Evolutionary conservation across 2,113 vertebrate species (phyloP).

Genomic region (Marmota flaviventris): DNA sequence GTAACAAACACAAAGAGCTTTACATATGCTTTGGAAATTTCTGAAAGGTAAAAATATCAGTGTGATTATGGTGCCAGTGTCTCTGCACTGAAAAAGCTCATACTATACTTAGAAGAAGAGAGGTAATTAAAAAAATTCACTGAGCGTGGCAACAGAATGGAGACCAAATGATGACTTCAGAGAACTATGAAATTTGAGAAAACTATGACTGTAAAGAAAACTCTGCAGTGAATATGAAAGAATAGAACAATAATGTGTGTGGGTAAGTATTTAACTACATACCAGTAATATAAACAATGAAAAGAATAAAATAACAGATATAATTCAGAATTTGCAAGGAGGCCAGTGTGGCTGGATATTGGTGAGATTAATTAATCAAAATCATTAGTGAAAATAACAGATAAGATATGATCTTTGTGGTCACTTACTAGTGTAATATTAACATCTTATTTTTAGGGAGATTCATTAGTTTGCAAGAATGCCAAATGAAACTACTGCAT

Average conservation of each 20-base stretch:
- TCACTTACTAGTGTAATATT: background rate
- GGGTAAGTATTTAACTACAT: background rate
- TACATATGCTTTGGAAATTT: background rate
- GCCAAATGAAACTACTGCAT: background rate
- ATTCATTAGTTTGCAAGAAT: constrained; percentile 43
- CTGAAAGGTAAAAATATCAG: background rate
- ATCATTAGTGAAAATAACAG: background rate
- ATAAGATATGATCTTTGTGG: background rate
- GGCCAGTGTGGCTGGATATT: background rate
- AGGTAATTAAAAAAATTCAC: background rate
- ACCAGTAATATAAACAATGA: background rate
- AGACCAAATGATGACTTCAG: background rate
- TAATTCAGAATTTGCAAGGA: background rate
- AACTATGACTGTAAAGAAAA: background rate
- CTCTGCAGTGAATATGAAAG: background rate
- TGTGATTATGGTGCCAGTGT: background rate
- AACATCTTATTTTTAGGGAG: constrained; percentile 23
- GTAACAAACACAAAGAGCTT: background rate
- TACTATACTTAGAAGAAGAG: background rate
- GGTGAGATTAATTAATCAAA: background rate
- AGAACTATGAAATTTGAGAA: background rate
- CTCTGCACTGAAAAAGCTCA: background rate
- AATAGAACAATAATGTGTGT: background rate
- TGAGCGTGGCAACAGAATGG: background rate
- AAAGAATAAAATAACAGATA: background rate